These are phyloP conservation scores for Hippopotamyrus pictus DNA, from an alignment of 2,797 vertebrate genomes.

Conservation along the genomic window DNA sequence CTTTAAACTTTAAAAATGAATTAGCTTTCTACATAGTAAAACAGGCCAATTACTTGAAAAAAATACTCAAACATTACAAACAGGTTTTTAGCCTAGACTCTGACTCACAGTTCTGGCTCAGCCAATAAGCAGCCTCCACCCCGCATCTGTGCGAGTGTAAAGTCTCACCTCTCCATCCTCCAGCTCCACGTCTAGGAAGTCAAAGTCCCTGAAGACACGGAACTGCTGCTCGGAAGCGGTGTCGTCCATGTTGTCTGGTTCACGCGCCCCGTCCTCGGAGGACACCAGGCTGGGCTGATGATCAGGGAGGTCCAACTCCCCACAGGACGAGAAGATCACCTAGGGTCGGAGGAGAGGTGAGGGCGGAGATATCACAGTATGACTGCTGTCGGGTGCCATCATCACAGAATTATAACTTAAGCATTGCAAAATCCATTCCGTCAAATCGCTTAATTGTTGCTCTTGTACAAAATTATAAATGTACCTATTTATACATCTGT, in stretches of 20 bases:
- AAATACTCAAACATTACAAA: not conserved
- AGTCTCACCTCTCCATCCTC: conserved; percentile 90
- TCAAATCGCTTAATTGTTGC: not conserved
- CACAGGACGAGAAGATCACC: conserved; percentile 98
- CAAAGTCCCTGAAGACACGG: conserved; percentile 94
- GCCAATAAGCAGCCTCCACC: not conserved
- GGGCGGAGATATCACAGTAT: not conserved
- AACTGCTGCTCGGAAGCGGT: conserved; percentile 97
- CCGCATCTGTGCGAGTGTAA: not conserved
- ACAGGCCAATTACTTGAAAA: not conserved
- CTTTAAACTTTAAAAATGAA: not conserved
- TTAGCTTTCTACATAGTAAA: not conserved
- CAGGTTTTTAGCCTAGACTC: not conserved
- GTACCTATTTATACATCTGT: not conserved
- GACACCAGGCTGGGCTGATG: conserved; percentile 88
- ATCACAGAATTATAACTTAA: not conserved
- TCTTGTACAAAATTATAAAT: not conserved
- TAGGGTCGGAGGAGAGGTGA: conserved; percentile 39
- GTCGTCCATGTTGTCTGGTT: conserved; percentile 89
- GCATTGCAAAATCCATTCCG: not conserved
- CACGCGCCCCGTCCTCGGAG: conserved; percentile 84
- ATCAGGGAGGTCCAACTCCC: conserved; percentile 94
- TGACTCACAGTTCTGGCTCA: not conserved
- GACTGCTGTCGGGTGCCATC: not conserved
- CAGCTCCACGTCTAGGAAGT: conserved; percentile 96